Evolutionary conservation across 2,113 vertebrate species (phyloP).

Genomic region (Heteronetta atricapilla): DNA sequence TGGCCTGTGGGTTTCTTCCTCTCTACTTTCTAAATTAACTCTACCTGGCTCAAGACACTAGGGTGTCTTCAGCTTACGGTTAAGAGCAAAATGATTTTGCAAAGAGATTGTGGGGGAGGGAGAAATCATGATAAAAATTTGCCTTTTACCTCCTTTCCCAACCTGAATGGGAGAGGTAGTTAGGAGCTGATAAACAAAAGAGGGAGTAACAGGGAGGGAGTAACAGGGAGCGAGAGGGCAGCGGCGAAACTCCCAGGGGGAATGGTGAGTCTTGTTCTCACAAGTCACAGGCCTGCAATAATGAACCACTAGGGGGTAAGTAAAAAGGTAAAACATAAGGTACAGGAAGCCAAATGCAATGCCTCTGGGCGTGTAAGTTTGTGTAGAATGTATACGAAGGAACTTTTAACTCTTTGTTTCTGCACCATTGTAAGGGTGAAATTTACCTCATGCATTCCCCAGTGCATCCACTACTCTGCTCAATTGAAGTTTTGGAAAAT

Average conservation of each 20-base stretch:
- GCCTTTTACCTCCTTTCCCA: constrained; percentile 32
- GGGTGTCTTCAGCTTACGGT: neutral
- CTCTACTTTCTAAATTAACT: neutral
- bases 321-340: constrained; percentile 14
- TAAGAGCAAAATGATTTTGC: neutral
- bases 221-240: neutral
- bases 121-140: neutral
- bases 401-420: constrained; percentile 20
- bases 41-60: neutral
- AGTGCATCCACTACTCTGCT: neutral
- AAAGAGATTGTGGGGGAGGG: neutral
- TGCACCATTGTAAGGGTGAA: neutral
- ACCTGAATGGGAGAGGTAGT: neutral
- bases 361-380: neutral
- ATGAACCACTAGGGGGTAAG: constrained; percentile 7
- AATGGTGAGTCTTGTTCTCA: constrained; percentile 60
- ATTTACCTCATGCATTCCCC: neutral
- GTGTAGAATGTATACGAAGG: neutral
- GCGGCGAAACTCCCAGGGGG: constrained; percentile 1
- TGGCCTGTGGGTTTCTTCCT: neutral
- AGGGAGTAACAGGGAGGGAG: neutral
- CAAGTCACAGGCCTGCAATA: constrained; percentile 48
- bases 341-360: constrained; percentile 28
- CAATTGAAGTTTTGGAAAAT: neutral
- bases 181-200: neutral